Evolutionary conservation across 2,797 vertebrate genomes (phyloP).

Genomic region (Danio choprae): DNA sequence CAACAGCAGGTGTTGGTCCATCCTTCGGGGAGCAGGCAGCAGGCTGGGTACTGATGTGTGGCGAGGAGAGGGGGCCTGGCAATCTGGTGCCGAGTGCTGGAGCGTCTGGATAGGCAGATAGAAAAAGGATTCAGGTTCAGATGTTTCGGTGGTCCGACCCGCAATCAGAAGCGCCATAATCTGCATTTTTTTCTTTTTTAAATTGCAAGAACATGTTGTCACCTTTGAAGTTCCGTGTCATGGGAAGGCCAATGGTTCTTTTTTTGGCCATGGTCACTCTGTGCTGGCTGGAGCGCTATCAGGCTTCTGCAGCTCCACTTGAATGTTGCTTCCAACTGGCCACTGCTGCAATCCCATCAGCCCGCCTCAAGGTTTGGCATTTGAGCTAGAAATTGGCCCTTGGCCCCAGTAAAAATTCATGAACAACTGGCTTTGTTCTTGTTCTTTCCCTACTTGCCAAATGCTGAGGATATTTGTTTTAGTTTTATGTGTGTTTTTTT

Average conservation of each 20-base stretch:
- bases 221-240: slow-evolving; percentile 31
- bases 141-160: slow-evolving; percentile 30
- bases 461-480: slow-evolving; percentile 7
- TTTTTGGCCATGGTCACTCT: slow-evolving; percentile 38
- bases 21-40: slow-evolving; percentile 87
- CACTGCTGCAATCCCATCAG: slow-evolving; percentile 17
- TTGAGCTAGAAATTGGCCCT: slow-evolving; percentile 2
- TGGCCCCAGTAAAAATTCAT: not conserved
- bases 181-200: slow-evolving; percentile 11
- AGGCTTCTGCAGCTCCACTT: slow-evolving; percentile 29
- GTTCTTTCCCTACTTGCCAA: not conserved
- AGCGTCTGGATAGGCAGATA: slow-evolving; percentile 81
- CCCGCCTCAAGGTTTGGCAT: slow-evolving; percentile 19
- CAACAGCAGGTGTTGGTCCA: slow-evolving; percentile 90
- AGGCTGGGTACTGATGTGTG: slow-evolving; percentile 88
- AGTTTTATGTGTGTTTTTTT: not conserved
- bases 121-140: slow-evolving; percentile 47
- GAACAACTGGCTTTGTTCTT: slow-evolving; percentile 3
- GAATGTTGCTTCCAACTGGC: slow-evolving; percentile 30
- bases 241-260: not conserved
- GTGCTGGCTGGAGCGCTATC: slow-evolving; percentile 40
- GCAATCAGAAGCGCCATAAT: slow-evolving; percentile 15
- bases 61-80: slow-evolving; percentile 83
- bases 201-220: slow-evolving; percentile 18
- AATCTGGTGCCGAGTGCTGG: slow-evolving; percentile 81